phyloP scores from a whole-genome alignment of 2,797 vertebrate genomes.

The Oreortyx pictus region DNA sequence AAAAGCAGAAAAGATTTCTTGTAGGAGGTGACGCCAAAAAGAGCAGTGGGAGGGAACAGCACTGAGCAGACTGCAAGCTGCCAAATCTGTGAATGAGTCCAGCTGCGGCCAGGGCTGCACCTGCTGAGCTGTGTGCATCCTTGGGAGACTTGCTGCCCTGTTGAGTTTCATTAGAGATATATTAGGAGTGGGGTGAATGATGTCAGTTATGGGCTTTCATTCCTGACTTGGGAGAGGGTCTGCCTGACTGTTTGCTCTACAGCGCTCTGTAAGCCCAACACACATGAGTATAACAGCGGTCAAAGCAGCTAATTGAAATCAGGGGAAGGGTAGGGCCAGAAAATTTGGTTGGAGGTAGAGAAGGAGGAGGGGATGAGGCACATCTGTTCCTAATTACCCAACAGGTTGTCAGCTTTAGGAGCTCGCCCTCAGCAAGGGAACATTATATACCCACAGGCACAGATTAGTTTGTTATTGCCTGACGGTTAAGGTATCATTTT shows the following conservation, averaged over 20 bases:
- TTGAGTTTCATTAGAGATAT: not conserved
- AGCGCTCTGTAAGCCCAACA: not conserved
- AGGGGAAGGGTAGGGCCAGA: constrained; percentile 39
- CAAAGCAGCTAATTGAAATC: constrained; percentile 52
- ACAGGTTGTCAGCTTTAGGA: constrained; percentile 25
- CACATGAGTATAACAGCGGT: constrained; percentile 35
- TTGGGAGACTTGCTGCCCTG: not conserved
- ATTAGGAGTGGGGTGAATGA: not conserved
- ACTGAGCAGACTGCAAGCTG: not conserved
- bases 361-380: not conserved
- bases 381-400: constrained; percentile 65
- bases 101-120: constrained; percentile 16
- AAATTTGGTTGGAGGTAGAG: constrained; percentile 24
- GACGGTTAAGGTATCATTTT: not conserved
- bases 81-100: constrained; percentile 16
- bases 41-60: not conserved
- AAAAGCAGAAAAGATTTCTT: not conserved
- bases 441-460: not conserved
- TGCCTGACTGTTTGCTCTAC: not conserved
- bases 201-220: not conserved
- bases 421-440: not conserved
- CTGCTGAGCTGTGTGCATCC: constrained; percentile 29
- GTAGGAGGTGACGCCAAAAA: not conserved
- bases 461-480: not conserved
- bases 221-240: constrained; percentile 15